Evolutionary conservation across 2,113 vertebrate species (phyloP).

Genomic region (Anhinga rufa): DNA sequence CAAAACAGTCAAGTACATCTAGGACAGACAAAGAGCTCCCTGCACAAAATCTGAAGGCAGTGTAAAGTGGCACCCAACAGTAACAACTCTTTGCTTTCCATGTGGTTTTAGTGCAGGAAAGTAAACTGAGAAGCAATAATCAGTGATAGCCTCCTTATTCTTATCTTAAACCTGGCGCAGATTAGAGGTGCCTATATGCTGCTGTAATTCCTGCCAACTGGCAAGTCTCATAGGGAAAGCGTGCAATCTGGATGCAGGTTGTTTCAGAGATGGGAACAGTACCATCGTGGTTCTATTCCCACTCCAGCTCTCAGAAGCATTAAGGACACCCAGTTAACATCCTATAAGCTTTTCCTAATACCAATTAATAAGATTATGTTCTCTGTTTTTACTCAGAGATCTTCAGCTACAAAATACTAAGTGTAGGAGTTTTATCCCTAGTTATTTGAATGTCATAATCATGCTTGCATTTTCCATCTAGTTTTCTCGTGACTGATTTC

Average conservation of each 20-base stretch:
- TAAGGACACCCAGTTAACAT: not conserved
- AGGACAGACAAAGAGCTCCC: not conserved
- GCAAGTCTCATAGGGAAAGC: not conserved
- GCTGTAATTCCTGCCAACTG: not conserved
- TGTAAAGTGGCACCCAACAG: not conserved
- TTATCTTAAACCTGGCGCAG: not conserved
- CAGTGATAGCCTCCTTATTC: not conserved
- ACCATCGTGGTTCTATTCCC: not conserved
- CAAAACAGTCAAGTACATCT: not conserved
- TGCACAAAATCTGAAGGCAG: not conserved
- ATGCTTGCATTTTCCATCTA: not conserved
- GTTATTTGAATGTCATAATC: not conserved
- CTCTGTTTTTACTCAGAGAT: not conserved
- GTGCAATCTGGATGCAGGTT: not conserved
- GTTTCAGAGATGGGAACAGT: not conserved
- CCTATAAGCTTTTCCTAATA: not conserved
- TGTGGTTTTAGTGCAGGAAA: not conserved
- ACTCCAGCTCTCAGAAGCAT: not conserved
- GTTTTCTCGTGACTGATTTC: not conserved
- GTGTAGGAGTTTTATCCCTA: not conserved
- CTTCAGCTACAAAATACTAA: not conserved
- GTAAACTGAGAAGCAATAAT: not conserved
- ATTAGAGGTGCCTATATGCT: not conserved
- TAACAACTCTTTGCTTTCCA: not conserved
- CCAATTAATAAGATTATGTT: not conserved